Conservation (phyloP, 1,140 invertebrate species). For the Apis cerana region DNA sequence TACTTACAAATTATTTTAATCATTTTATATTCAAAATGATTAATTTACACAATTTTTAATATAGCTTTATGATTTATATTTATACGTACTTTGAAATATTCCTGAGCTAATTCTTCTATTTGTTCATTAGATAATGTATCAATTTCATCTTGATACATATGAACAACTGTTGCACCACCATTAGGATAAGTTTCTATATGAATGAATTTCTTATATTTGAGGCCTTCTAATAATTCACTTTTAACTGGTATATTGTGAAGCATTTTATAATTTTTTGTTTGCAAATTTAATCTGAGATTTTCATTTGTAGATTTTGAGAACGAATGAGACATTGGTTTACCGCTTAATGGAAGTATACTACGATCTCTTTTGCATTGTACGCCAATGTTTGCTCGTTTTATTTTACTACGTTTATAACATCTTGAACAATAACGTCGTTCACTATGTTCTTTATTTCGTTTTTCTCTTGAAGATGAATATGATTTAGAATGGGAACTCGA, state of each 20-base stretch:
- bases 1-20: background rate
- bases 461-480: slow-evolving; percentile 71
- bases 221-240: slow-evolving; percentile 79
- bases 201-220: slow-evolving; percentile 89
- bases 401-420: slow-evolving; percentile 84
- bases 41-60: background rate
- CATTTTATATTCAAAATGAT: background rate
- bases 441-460: slow-evolving; percentile 73
- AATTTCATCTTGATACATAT: slow-evolving; percentile 96
- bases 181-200: slow-evolving; percentile 96
- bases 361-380: slow-evolving; percentile 83
- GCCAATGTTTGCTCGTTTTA: slow-evolving; percentile 84
- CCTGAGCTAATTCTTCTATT: slow-evolving; percentile 91
- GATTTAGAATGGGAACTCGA: slow-evolving; percentile 55
- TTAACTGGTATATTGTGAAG: slow-evolving; percentile 76
- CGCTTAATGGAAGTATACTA: slow-evolving; percentile 61
- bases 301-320: slow-evolving; percentile 67
- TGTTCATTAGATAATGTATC: slow-evolving; percentile 88
- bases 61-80: background rate
- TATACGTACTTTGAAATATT: slow-evolving; percentile 90
- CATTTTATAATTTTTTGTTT: slow-evolving; percentile 77
- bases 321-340: slow-evolving; percentile 69
- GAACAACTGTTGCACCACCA: slow-evolving; percentile 95
- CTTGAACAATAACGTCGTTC: slow-evolving; percentile 81
- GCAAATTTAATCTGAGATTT: slow-evolving; percentile 76